Evolutionary conservation across 2,888 invertebrate species (phyloP).

Genomic region (Pterostichus niger): DNA sequence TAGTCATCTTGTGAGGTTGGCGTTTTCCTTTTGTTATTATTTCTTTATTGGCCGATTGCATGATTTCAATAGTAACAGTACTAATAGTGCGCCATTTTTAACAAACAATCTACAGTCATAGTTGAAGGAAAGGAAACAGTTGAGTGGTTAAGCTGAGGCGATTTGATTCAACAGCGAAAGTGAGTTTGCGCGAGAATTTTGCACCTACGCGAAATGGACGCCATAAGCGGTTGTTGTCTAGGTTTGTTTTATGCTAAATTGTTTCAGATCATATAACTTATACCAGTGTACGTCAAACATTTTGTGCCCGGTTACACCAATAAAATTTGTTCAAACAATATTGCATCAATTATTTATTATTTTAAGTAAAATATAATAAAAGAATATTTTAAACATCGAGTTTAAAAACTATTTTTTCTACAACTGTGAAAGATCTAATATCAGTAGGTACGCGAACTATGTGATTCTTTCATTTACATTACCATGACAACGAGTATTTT

Average conservation of each 20-base stretch:
- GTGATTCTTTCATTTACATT: too few species aligned
- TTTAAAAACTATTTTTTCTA: too few species aligned
- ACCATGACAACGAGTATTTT: too few species aligned
- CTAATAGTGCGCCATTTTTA: constrained; percentile 1
- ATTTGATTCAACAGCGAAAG: constrained; percentile 39
- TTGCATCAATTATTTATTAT: too few species aligned
- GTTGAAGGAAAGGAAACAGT: constrained; percentile 2
- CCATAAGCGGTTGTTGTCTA: constrained; percentile 12
- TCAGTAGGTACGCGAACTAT: too few species aligned
- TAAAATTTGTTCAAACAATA: too few species aligned
- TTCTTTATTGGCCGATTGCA: constrained; percentile 32
- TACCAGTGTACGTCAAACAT: background rate
- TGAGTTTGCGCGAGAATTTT: constrained; percentile 32
- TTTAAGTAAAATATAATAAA: too few species aligned
- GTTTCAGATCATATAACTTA: constrained; percentile 25
- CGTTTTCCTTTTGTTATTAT: constrained; percentile 23
- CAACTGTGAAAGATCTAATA: too few species aligned
- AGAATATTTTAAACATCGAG: too few species aligned
- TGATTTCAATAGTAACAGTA: constrained; percentile 7
- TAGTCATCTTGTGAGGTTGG: background rate
- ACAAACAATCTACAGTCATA: background rate
- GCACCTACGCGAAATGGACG: constrained; percentile 4
- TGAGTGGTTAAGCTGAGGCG: constrained; percentile 4
- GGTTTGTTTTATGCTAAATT: constrained; percentile 25
- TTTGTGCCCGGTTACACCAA: too few species aligned